Evolutionary conservation across 2,888 invertebrate species (phyloP).

Genomic region (Dichetophora obliterata): DNA sequence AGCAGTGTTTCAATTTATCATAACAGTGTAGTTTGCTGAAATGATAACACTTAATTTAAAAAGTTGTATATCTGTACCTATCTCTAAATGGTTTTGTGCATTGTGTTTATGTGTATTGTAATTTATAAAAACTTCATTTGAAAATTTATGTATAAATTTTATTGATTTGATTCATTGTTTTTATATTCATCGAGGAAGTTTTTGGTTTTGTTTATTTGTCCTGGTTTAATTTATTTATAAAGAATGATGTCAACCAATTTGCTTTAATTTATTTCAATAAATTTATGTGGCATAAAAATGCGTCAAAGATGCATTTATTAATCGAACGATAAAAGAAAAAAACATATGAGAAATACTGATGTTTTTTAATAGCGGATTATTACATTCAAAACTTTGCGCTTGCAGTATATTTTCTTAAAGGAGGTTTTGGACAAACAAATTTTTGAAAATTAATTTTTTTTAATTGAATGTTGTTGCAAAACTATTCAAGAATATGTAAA

Average conservation of each 20-base stretch:
- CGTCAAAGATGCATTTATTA: conserved; percentile 4
- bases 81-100: no score
- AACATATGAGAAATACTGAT: no score
- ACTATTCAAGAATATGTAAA: no score
- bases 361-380: no score
- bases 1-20: neutral
- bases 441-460: no score
- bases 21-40: neutral
- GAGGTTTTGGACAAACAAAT: no score
- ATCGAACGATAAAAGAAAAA: neutral
- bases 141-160: neutral
- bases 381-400: no score
- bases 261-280: conserved; percentile 31
- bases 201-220: neutral
- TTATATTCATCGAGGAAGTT: neutral
- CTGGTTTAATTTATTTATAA: neutral
- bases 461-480: no score
- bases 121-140: neutral
- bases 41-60: neutral
- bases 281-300: conserved; percentile 16
- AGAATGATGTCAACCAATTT: conserved; percentile 27
- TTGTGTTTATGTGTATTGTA: neutral
- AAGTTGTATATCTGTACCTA: neutral
- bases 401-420: no score
- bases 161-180: neutral